Base-by-base conservation (phyloP, 35 echinoderm and acorn worm species). In the Ophiothrix spiculata region DNA sequence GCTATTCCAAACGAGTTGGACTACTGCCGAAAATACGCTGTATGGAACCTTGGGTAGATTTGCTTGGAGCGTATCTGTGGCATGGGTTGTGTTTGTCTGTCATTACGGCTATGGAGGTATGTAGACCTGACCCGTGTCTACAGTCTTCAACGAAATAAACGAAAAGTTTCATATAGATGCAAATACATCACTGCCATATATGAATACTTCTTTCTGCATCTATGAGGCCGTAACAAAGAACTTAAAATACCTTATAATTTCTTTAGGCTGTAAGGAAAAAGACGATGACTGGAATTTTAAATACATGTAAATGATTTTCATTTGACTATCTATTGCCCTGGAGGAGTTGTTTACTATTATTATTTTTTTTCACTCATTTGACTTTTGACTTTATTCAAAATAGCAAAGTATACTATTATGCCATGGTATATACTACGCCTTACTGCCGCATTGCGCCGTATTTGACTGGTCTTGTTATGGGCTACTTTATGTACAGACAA, bases 21-120 rank as follows among this genome's bases (percentile, higher is more conserved):
- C 42, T 49, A 49, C 42, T 19, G 19, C 42, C 6, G 42, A 49
- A 49, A 75, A 81, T 4, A 35, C 91, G 0, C 0, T 88, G 10
- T 93, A 97, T 64, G 76, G 45, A 34, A 91, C 74, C 13, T 64
- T 97, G 0, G 85, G 87, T 49, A 83, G 95, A 8, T 93, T 91
- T 86, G 91, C 95, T 0, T 97, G 95, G 95, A 84, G 41, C 16
- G 69, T 93, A 25, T 77, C 81, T 28, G 56, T 97, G 6, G 49
- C 84, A 14, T 97, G 95, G 95, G 91, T 97, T 1, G 88, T 90
- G 10, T 80, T 97, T 77, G 86, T 91, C 16, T 97, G 94, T 64
- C 76, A 80, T 32, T 90, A 87, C 78, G 90, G 90, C 36, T 76
- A 87, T 31, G 83, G 80, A 93, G 94, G 94, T 93, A 79, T 36